phyloP scores from a whole-genome alignment of 2,113 vertebrate genomes.

The Myxocyprinus asiaticus region DNA sequence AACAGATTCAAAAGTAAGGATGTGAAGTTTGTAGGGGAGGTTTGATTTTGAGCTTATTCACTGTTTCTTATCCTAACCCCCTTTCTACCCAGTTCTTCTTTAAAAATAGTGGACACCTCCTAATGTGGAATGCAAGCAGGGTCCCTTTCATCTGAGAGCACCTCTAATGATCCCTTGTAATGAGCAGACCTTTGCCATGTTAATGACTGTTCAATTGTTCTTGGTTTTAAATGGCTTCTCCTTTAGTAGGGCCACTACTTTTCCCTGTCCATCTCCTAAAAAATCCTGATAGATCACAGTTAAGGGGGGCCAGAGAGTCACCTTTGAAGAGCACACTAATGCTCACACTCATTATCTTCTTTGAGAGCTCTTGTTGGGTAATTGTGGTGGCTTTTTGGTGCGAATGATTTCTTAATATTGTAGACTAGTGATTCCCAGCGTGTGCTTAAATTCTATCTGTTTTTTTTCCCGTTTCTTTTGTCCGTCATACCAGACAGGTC shows the following conservation, averaged over 20 bases:
- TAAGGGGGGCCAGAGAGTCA: constrained; percentile 3
- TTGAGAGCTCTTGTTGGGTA: neutral
- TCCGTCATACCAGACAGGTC: constrained; percentile 34
- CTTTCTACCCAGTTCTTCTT: constrained; percentile 24
- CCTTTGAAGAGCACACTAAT: constrained; percentile 31
- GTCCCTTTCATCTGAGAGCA: constrained; percentile 55
- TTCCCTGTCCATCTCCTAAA: constrained; percentile 17
- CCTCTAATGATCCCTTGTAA: constrained; percentile 60
- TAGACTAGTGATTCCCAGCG: constrained; percentile 21
- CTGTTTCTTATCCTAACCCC: constrained; percentile 6
- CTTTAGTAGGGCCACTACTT: constrained; percentile 36
- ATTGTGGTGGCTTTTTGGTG: constrained; percentile 24
- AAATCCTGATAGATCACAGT: constrained; percentile 41
- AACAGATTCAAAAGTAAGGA: neutral
- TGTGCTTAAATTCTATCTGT: constrained; percentile 23
- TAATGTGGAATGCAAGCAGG: constrained; percentile 29
- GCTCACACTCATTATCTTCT: constrained; percentile 28
- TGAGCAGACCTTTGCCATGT: constrained; percentile 60
- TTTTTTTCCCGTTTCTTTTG: constrained; percentile 19
- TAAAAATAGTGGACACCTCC: constrained; percentile 40
- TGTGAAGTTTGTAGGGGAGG: neutral
- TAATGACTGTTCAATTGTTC: constrained; percentile 57
- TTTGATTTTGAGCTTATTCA: neutral
- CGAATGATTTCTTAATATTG: constrained; percentile 28
- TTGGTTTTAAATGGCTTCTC: constrained; percentile 18